Evolutionary conservation across 2,888 invertebrate species (phyloP), one percentile per base, ranked within the genome.

Genomic region (Dusona sp.): DNA sequence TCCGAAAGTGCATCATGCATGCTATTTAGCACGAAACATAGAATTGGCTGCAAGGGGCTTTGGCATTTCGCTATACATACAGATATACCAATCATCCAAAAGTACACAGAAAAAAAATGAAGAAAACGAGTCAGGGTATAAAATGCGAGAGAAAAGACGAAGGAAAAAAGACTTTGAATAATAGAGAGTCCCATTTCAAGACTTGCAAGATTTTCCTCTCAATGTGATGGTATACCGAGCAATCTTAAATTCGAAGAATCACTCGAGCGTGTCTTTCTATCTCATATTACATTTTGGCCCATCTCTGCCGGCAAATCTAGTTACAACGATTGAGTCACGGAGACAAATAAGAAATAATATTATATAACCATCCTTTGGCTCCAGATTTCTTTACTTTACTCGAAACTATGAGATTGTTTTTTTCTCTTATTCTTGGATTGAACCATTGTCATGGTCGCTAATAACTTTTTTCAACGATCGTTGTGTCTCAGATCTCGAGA

Each of bases 121-220:
- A 42, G 54, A 22, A 11, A 45, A 22, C 11, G 68, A 45, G 29
- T 38, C 42, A 2, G 33, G 67, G 25, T 82, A 80, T 83, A 85
- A 79, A 82, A 73, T 22, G 2, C 68, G 77, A 84, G 65, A 73
- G 67, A 54, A 84, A 73, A 70, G 75, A 86, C 65, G 80, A 83
- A 68, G 87, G 57, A 78, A 68, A 84, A 85, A 86, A 77, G 80
- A 88, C 88, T 79, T 88, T 91, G 91, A 91, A 91, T 92, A 92
- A 91, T 90, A 90, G 90, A 91, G 86, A 82, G 85, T 84, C 72
- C 83, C 86, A 88, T 88, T 87, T 85, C 42, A 70, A 75, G 88
- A 78, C 85, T 67, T 80, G 81, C 79, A 83, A 75, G 83, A 87
- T 88, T 87, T 84, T 88, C 64, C 51, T 84, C 78, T 81, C 80